These are phyloP conservation scores for Perdita meconis DNA, from an alignment of 2,888 invertebrate genomes.

Conservation along the genomic window DNA sequence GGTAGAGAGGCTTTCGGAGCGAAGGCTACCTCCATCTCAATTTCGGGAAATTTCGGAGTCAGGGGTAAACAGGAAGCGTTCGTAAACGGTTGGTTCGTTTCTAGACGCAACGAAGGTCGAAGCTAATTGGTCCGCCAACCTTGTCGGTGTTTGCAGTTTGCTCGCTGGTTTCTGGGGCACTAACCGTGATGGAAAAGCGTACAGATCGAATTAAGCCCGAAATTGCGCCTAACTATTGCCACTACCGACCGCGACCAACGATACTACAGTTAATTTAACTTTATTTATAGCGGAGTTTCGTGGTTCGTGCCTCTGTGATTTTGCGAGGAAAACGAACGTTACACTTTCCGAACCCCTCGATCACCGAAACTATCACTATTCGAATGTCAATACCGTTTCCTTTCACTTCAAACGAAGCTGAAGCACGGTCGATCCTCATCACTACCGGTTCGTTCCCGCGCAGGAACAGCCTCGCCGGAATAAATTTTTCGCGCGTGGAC, in stretches of 20 bases:
- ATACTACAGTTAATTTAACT: slow-evolving; percentile 48
- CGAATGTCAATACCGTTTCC: not conserved
- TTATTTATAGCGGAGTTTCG: slow-evolving; percentile 14
- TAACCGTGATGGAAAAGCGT: slow-evolving; percentile 57
- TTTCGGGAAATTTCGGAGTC: slow-evolving; percentile 53
- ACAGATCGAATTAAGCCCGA: slow-evolving; percentile 51
- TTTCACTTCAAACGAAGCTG: not conserved
- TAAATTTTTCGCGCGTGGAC: slow-evolving; percentile 20
- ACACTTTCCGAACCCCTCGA: not conserved
- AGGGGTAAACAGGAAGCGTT: slow-evolving; percentile 50
- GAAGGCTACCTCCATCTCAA: slow-evolving; percentile 34
- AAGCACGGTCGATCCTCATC: not conserved
- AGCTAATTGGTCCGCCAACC: slow-evolving; percentile 60
- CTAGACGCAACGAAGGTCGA: slow-evolving; percentile 52
- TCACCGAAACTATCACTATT: not conserved
- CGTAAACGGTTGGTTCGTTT: slow-evolving; percentile 47
- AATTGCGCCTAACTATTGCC: slow-evolving; percentile 46
- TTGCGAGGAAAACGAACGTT: too few species aligned
- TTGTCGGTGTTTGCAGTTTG: slow-evolving; percentile 56
- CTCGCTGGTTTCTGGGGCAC: slow-evolving; percentile 48
- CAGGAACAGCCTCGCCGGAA: not conserved
- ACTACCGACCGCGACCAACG: slow-evolving; percentile 12
- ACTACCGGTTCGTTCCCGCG: not conserved
- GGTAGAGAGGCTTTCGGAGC: slow-evolving; percentile 7
- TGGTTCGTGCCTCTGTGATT: too few species aligned